A percentile compares a stretch with the other conserved stretches of the same genome.
Evolutionary conservation across 2,888 invertebrate species (phyloP).

Genomic region (Hirtodrosophila trivittata): DNA sequence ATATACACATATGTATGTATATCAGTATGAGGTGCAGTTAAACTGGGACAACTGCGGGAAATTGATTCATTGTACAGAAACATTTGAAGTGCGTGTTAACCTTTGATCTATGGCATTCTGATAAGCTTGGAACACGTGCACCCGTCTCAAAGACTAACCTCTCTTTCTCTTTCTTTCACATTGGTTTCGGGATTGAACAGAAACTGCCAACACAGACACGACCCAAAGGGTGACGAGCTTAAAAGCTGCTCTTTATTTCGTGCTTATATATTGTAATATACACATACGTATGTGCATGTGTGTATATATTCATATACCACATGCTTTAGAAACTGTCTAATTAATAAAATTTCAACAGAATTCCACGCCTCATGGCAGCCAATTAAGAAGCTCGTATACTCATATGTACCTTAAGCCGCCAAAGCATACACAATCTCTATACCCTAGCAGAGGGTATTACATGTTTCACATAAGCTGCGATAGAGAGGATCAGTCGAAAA

Average conservation of each 20-base stretch:
- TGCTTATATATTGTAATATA: not conserved
- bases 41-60: constrained; percentile 41
- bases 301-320: not conserved
- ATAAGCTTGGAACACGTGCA: constrained; percentile 52
- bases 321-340: constrained; percentile 29
- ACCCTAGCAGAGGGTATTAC: too few relatives aligned
- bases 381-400: constrained; percentile 36
- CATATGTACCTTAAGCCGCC: constrained; percentile 37
- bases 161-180: not conserved
- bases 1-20: constrained; percentile 1
- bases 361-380: constrained; percentile 31
- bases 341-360: constrained; percentile 48
- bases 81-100: constrained; percentile 11
- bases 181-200: not conserved
- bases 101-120: constrained; percentile 25
- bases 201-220: not conserved
- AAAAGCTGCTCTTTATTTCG: not conserved
- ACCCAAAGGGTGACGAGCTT: not conserved
- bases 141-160: constrained; percentile 5
- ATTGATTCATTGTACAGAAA: constrained; percentile 50
- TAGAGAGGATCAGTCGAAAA: too few relatives aligned
- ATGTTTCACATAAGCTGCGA: not conserved
- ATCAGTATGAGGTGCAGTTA: constrained; percentile 11
- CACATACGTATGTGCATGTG: not conserved
- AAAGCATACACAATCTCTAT: constrained; percentile 8